Evolutionary conservation across 2,888 invertebrate species (phyloP), one percentile per base, ranked within the genome.

Genomic region (Dione juno): DNA sequence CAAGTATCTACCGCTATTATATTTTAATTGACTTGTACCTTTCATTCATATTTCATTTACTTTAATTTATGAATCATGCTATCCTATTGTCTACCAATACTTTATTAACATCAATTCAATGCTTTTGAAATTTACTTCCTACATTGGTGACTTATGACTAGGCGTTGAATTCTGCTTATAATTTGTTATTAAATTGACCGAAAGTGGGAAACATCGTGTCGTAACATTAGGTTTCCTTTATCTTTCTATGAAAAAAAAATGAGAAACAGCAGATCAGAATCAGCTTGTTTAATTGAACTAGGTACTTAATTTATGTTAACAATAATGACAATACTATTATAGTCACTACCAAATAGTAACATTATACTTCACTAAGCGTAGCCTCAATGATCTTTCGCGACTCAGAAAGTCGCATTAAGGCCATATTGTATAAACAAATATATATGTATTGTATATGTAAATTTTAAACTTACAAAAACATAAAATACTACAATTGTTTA

Each of bases 11-110:
- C 28, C 5, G 28, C 28, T 28, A 19, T 50, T 19, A 50, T 19
- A 50, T 50, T 50, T 57, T 37, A 16, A 57, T 21, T 57, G 11
- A 57, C 37, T 37, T 57, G 37, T 57, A 16, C 37, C 16, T 57
- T 57, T 57, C 37, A 16, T 37, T 3, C 5, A 28, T 28, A 28
- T 28, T 28, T 28, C 2, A 28, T 5, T 28, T 28, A 28, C 28
- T 57, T 57, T 37, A 16, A 11, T 16, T 37, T 37, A 11, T 57
- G 11, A 57, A 37, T 57, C 10, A 37, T 16, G n/a, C 9, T 57
- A 57, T 57, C 37, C 5, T 11, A 37, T 28, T 57, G 57, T 37
- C 10, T 57, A 57, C 14, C 28, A 14, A 28, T 10, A 28, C 9
- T n/a, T 57, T 16, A 5, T 11, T 57, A 57, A 57, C 57, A 16